Evolutionary conservation across 2,888 invertebrate genomes (phyloP).

Genomic region (Rhagophthalmus giganteus): DNA sequence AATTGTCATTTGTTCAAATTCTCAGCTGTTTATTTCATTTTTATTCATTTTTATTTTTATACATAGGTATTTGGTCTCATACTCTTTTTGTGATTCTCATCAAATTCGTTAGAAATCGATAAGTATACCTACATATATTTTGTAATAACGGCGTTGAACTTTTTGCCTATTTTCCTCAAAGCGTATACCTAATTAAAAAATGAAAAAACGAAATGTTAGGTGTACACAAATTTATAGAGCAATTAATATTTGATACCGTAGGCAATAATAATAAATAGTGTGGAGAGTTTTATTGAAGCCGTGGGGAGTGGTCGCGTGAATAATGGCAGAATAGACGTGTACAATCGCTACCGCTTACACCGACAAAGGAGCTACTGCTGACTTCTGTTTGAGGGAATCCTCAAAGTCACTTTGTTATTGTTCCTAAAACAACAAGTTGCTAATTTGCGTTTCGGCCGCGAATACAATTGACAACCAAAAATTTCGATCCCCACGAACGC

Average conservation of each 20-base stretch:
- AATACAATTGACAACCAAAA: too few species aligned
- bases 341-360: conserved; percentile 26
- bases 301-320: conserved; percentile 32
- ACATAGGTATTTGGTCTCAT: too few species aligned
- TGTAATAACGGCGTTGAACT: too few species aligned
- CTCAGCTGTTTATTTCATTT: too few species aligned
- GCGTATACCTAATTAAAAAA: neutral
- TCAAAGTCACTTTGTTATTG: neutral
- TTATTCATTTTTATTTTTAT: too few species aligned
- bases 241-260: conserved; percentile 32
- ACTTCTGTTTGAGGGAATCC: conserved; percentile 9
- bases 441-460: too few species aligned
- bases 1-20: too few species aligned
- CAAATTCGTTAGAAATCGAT: too few species aligned
- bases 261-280: conserved; percentile 32
- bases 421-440: neutral
- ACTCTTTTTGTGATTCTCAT: too few species aligned
- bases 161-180: too few species aligned
- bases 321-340: conserved; percentile 30
- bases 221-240: conserved; percentile 18
- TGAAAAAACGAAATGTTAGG: conserved; percentile 3
- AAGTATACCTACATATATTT: too few species aligned
- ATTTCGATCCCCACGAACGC: too few species aligned
- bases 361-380: conserved; percentile 19
- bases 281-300: conserved; percentile 29